Base-by-base conservation (phyloP, 2,888 invertebrate species). In the Cosmopolites sordidus region DNA sequence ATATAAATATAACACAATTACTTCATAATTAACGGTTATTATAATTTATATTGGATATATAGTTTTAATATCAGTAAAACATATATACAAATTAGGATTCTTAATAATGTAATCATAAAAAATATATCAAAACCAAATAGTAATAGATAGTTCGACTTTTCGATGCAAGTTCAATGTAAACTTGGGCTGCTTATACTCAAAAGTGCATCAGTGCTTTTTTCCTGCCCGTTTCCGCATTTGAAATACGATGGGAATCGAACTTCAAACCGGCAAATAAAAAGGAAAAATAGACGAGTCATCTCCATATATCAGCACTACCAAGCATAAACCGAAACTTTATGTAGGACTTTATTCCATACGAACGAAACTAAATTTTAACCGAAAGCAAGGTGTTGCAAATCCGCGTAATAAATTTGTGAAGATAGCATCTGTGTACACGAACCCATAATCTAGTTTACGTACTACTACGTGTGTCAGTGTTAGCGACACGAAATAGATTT, bases 381-480 rank as follows among this genome's bases (percentile, higher is more conserved):
- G 38, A 45, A 45, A 37, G 38, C 45, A 45, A 38, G 44, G 29
- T 44, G 44, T 33, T 44, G 33, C 37, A 38, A 22, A 38, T 39
- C 39, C 38, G 37, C 12, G 33, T 38, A 38, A 46, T 46, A 46
- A 46, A 46, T 46, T 46, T 11, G 27, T 33, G 15, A 46, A 38
- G 46, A 46, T 46, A 46, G 38, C 9, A 46, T 46, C 39, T 38
- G 22, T 33, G 46, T 46, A 22, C 12, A 15, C 37, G 46, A 27
- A 12, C 11, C 14, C 39, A 18, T 39, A 38, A 38, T 38, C 46
- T 16, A 37, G 38, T 39, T 39, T 27, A 22, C 16, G 18, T 38
- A 33, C 33, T n/a, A 12, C 33, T 33, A 33, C 33, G 33, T 33
- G 33, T 33, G 11, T 12, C n/a, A 6, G 12, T 12, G 5, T 33